Evolutionary conservation across 2,888 invertebrate genomes (phyloP).

Genomic region (Morpho deidamia): DNA sequence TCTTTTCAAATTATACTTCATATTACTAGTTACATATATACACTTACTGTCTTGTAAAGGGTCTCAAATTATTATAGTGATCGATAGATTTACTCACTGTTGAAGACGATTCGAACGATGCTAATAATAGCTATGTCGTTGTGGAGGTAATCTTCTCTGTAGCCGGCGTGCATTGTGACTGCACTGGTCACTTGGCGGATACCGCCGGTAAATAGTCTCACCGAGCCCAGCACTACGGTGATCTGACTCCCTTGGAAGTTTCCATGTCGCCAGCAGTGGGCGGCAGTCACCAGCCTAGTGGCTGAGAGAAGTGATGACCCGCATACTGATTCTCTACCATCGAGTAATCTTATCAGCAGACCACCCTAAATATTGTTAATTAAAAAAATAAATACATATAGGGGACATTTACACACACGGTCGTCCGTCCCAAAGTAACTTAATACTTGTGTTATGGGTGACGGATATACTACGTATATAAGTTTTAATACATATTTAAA

Average conservation of each 20-base stretch:
- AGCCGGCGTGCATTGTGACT: conserved; percentile 32
- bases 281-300: conserved; percentile 37
- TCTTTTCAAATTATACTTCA: not conserved
- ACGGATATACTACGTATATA: no score
- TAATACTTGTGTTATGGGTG: no score
- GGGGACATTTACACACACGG: no score
- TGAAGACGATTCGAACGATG: conserved; percentile 9
- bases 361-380: conserved; percentile 31
- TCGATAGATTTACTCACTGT: conserved; percentile 13
- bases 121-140: conserved; percentile 20
- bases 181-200: conserved; percentile 28
- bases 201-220: conserved; percentile 34
- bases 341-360: conserved; percentile 35
- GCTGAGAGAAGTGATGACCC: conserved; percentile 43
- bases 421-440: no score
- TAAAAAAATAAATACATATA: no score
- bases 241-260: conserved; percentile 35
- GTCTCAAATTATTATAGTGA: no score
- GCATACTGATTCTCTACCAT: conserved; percentile 34
- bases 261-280: conserved; percentile 41
- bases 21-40: no score
- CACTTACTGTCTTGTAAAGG: no score
- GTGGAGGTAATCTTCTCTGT: conserved; percentile 8
- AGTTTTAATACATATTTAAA: no score
- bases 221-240: conserved; percentile 38